These are phyloP conservation scores for Drosophila sordidapex DNA, from an alignment of 2,888 invertebrate species.

Conservation along the genomic window DNA sequence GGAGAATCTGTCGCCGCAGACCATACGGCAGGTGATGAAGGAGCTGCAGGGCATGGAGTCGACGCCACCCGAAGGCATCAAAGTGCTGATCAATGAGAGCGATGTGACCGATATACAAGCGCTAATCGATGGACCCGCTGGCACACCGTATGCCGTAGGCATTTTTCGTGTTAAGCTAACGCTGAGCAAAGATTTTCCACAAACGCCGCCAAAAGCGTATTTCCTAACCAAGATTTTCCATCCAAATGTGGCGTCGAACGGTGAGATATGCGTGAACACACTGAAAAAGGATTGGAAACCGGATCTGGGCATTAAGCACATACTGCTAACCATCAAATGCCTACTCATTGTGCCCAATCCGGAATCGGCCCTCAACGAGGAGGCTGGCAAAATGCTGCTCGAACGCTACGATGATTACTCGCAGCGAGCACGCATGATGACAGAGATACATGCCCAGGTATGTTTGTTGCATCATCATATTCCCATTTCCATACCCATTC, in stretches of 20 bases:
- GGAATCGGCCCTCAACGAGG: slow-evolving; percentile 98
- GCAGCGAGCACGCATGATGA: slow-evolving; percentile 94
- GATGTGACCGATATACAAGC: slow-evolving; percentile 98
- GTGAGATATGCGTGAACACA: slow-evolving; percentile 98
- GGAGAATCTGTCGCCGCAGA: slow-evolving; percentile 97
- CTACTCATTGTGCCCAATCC: slow-evolving; percentile 98
- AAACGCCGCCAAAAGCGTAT: slow-evolving; percentile 95
- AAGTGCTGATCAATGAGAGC: slow-evolving; percentile 94
- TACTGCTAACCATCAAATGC: slow-evolving; percentile 96
- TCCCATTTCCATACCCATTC: too few species aligned
- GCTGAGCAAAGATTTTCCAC: slow-evolving; percentile 96
- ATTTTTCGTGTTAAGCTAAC: slow-evolving; percentile 95
- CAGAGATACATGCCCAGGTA: slow-evolving; percentile 94
- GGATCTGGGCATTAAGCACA: slow-evolving; percentile 97
- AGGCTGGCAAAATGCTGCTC: slow-evolving; percentile 96
- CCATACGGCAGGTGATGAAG: slow-evolving; percentile 93
- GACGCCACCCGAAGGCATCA: slow-evolving; percentile 95
- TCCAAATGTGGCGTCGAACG: slow-evolving; percentile 96
- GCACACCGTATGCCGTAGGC: slow-evolving; percentile 96
- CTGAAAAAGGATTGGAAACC: slow-evolving; percentile 98
- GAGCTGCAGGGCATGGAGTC: slow-evolving; percentile 94
- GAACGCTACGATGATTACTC: slow-evolving; percentile 97
- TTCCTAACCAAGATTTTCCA: slow-evolving; percentile 98
- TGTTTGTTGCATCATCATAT: neutral
- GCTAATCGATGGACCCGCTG: slow-evolving; percentile 96